Conservation (phyloP, 2,113 vertebrate genomes). For the Esox niger region DNA sequence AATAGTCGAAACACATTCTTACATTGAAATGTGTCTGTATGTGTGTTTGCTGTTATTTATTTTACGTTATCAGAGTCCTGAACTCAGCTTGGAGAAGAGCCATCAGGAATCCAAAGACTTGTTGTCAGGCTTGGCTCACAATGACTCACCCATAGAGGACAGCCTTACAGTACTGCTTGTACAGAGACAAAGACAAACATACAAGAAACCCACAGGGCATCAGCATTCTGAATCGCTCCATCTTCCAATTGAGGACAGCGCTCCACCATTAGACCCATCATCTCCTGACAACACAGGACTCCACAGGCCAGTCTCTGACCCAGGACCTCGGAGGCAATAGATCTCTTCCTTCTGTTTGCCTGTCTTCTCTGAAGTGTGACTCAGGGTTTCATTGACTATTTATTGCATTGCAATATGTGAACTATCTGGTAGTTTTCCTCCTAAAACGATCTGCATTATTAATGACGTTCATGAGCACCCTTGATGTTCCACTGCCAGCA, state of each 20-base stretch:
- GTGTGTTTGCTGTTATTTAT: slow-evolving; percentile 17
- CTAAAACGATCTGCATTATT: slow-evolving; percentile 85
- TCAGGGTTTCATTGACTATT: slow-evolving; percentile 91
- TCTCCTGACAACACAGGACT: slow-evolving; percentile 73
- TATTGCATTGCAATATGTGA: slow-evolving; percentile 72
- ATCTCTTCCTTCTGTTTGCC: slow-evolving; percentile 59
- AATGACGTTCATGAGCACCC: slow-evolving; percentile 70
- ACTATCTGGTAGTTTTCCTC: slow-evolving; percentile 84
- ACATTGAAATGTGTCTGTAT: neutral
- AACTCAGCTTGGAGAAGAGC: slow-evolving; percentile 78
- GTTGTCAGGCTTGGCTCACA: slow-evolving; percentile 73
- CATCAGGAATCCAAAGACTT: slow-evolving; percentile 91
- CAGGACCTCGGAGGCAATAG: slow-evolving; percentile 85
- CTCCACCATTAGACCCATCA: slow-evolving; percentile 77
- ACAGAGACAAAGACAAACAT: slow-evolving; percentile 64
- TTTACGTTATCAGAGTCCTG: slow-evolving; percentile 75
- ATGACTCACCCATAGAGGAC: slow-evolving; percentile 75
- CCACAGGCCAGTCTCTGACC: slow-evolving; percentile 88
- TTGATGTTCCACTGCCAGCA: slow-evolving; percentile 83
- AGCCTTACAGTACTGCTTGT: slow-evolving; percentile 80
- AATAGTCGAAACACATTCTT: neutral
- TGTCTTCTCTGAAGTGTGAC: slow-evolving; percentile 88
- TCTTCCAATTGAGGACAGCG: slow-evolving; percentile 70
- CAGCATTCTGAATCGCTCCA: slow-evolving; percentile 77
- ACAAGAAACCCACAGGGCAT: slow-evolving; percentile 52